These are phyloP conservation scores for Mus minutoides DNA, from an alignment of 2,797 vertebrate species.

Conservation along the genomic window DNA sequence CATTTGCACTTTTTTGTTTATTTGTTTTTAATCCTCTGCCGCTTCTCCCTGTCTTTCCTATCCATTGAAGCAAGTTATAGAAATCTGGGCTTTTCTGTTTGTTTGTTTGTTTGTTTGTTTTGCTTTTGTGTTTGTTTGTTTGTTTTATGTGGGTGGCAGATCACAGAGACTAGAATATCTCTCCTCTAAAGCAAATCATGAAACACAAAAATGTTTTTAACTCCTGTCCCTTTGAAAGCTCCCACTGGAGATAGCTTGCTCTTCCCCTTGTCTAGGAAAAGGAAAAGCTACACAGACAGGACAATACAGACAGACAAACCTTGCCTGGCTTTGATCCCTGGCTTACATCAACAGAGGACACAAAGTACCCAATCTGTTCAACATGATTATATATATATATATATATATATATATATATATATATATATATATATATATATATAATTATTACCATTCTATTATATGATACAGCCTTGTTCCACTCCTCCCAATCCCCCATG, in stretches of 20 bases:
- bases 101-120: neutral
- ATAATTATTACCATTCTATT: neutral
- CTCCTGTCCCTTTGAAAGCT: neutral
- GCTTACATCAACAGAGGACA: neutral
- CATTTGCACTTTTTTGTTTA: neutral
- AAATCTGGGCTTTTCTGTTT: neutral
- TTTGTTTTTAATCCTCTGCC: neutral
- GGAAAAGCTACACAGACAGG: neutral
- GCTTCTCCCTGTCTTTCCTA: neutral
- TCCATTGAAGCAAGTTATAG: neutral
- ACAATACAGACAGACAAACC: neutral
- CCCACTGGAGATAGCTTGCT: neutral
- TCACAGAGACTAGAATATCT: neutral
- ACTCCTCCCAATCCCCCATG: neutral
- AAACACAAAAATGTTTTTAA: neutral
- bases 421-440: neutral
- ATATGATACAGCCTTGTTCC: neutral
- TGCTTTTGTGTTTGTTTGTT: neutral
- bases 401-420: neutral
- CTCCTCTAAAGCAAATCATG: neutral
- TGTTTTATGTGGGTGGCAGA: neutral
- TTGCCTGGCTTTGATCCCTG: neutral
- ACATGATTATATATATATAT: neutral
- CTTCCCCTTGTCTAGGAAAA: neutral
- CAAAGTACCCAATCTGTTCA: neutral